These are phyloP conservation scores for Cyaniris semiargus DNA, from an alignment of 2,888 invertebrate genomes.

Conservation along the genomic window DNA sequence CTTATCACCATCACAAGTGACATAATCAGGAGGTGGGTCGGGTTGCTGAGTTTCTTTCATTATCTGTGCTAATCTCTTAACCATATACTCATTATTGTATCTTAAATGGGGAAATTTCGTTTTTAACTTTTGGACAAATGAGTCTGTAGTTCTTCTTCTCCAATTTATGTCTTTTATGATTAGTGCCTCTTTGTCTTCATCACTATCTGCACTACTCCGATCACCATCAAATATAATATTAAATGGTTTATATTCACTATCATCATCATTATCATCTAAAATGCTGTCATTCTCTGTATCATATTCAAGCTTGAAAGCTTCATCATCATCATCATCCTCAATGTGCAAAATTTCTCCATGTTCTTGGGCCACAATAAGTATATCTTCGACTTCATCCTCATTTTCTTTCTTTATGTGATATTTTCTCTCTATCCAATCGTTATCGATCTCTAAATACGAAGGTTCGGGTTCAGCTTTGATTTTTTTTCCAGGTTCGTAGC, in stretches of 20 bases:
- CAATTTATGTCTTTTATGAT: background rate
- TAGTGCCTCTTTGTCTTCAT: background rate
- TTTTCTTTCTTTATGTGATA: constrained; percentile 46
- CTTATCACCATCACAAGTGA: constrained; percentile 47
- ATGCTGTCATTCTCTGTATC: constrained; percentile 34
- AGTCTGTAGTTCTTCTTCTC: background rate
- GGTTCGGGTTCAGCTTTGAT: background rate
- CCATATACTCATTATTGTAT: constrained; percentile 50
- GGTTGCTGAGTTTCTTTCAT: constrained; percentile 60
- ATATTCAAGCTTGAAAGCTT: constrained; percentile 32
- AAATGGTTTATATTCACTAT: constrained; percentile 31
- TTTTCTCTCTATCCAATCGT: background rate
- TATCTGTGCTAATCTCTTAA: constrained; percentile 53
- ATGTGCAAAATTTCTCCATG: constrained; percentile 49
- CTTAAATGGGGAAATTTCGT: constrained; percentile 51
- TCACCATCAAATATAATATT: background rate
- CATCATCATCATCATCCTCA: constrained; percentile 39
- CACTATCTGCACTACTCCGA: background rate
- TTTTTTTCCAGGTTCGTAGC: background rate
- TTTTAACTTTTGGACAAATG: constrained; percentile 13
- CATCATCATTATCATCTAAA: constrained; percentile 33
- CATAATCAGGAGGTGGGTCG: constrained; percentile 53
- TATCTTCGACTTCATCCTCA: constrained; percentile 41
- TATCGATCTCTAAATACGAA: background rate
- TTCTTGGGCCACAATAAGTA: constrained; percentile 49